Evolutionary conservation across 1,140 invertebrate species (phyloP), one percentile per base, ranked within the genome.

Genomic region (Drosophila mauritiana): DNA sequence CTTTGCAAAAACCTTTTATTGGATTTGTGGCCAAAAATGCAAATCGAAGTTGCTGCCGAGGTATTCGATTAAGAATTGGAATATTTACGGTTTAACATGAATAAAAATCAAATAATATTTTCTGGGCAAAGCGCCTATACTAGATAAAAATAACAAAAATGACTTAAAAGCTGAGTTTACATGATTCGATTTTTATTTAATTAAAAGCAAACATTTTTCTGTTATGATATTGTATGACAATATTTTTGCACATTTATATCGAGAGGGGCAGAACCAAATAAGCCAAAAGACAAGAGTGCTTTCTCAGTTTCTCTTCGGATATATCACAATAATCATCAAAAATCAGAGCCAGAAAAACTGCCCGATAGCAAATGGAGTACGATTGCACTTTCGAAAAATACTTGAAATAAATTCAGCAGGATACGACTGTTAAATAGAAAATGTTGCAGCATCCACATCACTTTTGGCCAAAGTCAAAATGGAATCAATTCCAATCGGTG

Each of bases 1-100:
- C 68, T 74, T 48, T 25, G 43, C 68, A 42, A 77, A 76, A 78
- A 70, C 39, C 27, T 56, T 59, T 63, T 55, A 64, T 78, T 67
- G 46, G 49, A 46, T 53, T 31, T 55, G 25, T 27, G 42, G 13
- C n/a, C 6, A n/a, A n/a, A 15, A 82, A 74, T 62, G 36, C 51
- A 73, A 77, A 78, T 55, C 13, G 25, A 15, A 73, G 27, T 40
- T 27, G 7, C 20, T 20, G 36, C 36, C 45, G 22, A 59, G 56
- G 7, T 31, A 58, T 17, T 36, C 36, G 12, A 58, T 57, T 45
- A 13, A 17, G 48, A 10, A n/a, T 11, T 5, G 31, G 4, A 58
- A 34, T 64, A 63, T 51, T 40, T 17, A 13, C 20, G 36, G 10
- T 11, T 31, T 37, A 37, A 51, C 15, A 31, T 10, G 25, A 51